Percentiles rank a stretch among this genome's conserved stretches.
These are phyloP conservation scores for Melanocharis versteri DNA, from an alignment of 2,113 vertebrate genomes.

Conservation along the genomic window DNA sequence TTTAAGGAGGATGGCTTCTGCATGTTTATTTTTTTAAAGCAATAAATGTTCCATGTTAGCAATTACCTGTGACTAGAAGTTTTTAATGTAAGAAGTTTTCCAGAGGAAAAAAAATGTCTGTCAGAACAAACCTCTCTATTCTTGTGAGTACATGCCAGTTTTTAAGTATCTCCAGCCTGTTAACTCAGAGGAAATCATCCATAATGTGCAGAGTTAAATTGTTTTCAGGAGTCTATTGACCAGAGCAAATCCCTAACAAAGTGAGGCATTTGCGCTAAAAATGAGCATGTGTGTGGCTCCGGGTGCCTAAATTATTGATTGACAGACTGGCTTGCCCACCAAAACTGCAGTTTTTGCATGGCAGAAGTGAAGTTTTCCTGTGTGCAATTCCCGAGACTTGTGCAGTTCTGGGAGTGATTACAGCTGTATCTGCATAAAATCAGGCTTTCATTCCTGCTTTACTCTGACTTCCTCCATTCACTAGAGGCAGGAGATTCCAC, in stretches of 20 bases:
- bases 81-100: neutral
- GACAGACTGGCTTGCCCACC: neutral
- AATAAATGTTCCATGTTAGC: neutral
- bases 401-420: neutral
- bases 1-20: constrained; percentile 14
- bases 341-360: neutral
- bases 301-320: neutral
- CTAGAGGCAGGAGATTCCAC: neutral
- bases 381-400: neutral
- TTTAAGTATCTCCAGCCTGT: neutral
- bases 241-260: neutral
- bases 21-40: constrained; percentile 38
- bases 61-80: neutral
- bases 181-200: neutral
- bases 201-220: neutral
- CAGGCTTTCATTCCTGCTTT: neutral
- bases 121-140: neutral
- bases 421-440: neutral
- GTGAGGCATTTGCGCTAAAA: neutral
- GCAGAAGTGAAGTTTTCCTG: neutral
- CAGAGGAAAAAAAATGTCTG: neutral
- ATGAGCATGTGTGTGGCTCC: neutral
- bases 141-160: neutral
- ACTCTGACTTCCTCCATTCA: neutral
- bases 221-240: neutral